Conservation (phyloP, 2,113 vertebrate genomes). For the rat (Rattus norvegicus) region GRCr8 NC_086019.1:34040501-34041000, state of each 20-base stretch:
- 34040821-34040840: too few species aligned
- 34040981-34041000: background rate
- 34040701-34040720: background rate
- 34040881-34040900: background rate
- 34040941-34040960: background rate
- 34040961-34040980: too few species aligned
- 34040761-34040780: background rate
- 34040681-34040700: fast-evolving
- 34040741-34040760: background rate
- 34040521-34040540: background rate
- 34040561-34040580: background rate
- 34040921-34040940: background rate
- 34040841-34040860: background rate
- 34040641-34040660: background rate
- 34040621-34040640: background rate
- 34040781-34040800: background rate
- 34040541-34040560: background rate
- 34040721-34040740: background rate
- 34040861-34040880: background rate
- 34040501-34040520: too few species aligned
- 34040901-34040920: background rate
- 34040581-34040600: background rate
- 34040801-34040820: background rate
- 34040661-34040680: background rate
- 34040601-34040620: background rate